A percentile compares a stretch with the other conserved stretches of the same genome.
These are phyloP conservation scores for Pogonomyrmex barbatus DNA, from an alignment of 1,140 invertebrate species.

Conservation along the genomic window DNA sequence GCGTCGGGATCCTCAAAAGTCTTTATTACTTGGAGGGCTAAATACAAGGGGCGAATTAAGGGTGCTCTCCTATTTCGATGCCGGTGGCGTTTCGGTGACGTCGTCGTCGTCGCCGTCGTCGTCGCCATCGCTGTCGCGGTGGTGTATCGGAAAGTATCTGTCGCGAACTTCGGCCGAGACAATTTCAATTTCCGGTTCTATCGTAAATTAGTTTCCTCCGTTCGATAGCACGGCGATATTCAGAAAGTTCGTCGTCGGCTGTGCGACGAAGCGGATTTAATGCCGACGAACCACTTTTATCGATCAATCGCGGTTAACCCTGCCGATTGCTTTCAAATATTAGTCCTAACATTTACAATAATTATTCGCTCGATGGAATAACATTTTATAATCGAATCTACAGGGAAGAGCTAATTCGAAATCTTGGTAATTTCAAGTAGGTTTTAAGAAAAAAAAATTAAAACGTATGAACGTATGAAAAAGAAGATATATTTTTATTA, in stretches of 20 bases:
- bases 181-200: slow-evolving; percentile 66
- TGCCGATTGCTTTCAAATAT: slow-evolving; percentile 44
- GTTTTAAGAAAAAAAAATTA: not conserved
- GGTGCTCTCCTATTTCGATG: slow-evolving; percentile 30
- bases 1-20: slow-evolving; percentile 72
- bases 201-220: slow-evolving; percentile 63
- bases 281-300: slow-evolving; percentile 58
- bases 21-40: slow-evolving; percentile 85
- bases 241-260: slow-evolving; percentile 60
- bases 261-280: slow-evolving; percentile 59
- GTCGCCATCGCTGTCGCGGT: slow-evolving; percentile 29
- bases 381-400: not conserved
- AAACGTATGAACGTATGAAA: not conserved
- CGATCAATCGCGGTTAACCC: slow-evolving; percentile 55
- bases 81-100: slow-evolving; percentile 45
- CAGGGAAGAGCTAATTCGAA: not conserved
- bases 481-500: not conserved
- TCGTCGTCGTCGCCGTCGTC: slow-evolving; percentile 36
- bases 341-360: slow-evolving; percentile 34
- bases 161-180: slow-evolving; percentile 61
- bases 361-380: not conserved
- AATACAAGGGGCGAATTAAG: slow-evolving; percentile 80
- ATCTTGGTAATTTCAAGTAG: not conserved
- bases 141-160: slow-evolving; percentile 51
- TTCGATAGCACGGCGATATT: slow-evolving; percentile 51